These are phyloP conservation scores for Struthio camelus DNA, from an alignment of 2,113 vertebrate species.

Conservation along the genomic window DNA sequence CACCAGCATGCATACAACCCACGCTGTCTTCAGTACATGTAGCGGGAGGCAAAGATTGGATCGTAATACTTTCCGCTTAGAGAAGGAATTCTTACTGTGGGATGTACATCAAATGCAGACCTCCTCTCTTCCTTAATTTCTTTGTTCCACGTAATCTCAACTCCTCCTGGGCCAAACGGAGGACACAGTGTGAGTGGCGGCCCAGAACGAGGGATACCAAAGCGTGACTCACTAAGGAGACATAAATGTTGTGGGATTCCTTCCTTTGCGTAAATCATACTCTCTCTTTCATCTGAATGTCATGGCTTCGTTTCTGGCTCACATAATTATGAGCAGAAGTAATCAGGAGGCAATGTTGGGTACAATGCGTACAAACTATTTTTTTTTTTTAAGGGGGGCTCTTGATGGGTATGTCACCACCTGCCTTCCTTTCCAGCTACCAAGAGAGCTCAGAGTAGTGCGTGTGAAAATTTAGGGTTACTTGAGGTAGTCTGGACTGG, in stretches of 20 bases:
- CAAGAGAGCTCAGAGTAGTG: rapidly evolving
- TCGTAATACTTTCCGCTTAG: neutral
- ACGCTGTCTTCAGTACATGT: rapidly evolving
- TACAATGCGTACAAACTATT: neutral
- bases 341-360: neutral
- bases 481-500: neutral
- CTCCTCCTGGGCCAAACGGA: neutral
- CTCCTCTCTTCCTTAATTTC: neutral
- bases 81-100: neutral
- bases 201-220: neutral
- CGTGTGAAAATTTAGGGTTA: neutral
- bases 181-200: neutral
- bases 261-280: neutral
- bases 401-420: neutral
- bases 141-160: neutral
- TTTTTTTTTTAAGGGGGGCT: neutral
- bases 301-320: neutral
- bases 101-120: neutral
- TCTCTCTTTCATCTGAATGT: neutral
- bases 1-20: neutral
- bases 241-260: neutral
- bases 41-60: neutral
- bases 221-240: neutral
- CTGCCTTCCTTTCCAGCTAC: neutral
- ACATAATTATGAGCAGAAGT: neutral